Evolutionary conservation across 2,888 invertebrate species (phyloP), one percentile per base, ranked within the genome.

Genomic region (Xestia rhomboidea): DNA sequence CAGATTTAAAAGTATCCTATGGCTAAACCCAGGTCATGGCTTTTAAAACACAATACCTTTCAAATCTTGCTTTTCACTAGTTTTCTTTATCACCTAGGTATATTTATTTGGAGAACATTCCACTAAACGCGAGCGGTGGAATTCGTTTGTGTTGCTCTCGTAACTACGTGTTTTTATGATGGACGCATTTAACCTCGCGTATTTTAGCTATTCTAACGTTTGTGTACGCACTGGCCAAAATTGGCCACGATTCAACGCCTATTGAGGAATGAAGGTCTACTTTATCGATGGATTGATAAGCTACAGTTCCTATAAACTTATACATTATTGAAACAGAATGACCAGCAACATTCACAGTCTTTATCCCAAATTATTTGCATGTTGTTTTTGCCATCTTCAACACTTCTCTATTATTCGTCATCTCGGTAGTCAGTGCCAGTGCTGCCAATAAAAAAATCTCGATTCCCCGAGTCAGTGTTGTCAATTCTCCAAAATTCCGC

Each of bases 111-210:
- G 11, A 51, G 15, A 51, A 67, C 44, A 73, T 73, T 73, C 57
- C 49, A 44, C 15, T 73, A 34, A 27, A 75, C 18, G 24, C 24
- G 41, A 18, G 10, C 34, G 27, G 24, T 27, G 44, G 63, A 75
- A 79, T 81, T 68, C 8, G n/a, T 76, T 67, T 75, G 81, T 79
- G 76, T 64, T 81, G 76, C 75, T 76, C 68, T 34, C n/a, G 57
- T 68, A 76, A 81, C 46, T 49, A 44, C n/a, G 41, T 44, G 75
- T 60, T 75, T 79, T 81, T 79, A 79, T 81, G 79, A 79, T 76
- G 68, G 68, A 68, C 76, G 81, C 64, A 21, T 76, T 15, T 76
- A 68, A 68, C 68, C 63, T 68, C 49, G 57, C 27, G 76, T 75
- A 68, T 76, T 64, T 81, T 34, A 27, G 81, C 60, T 64, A 34